Conservation (phyloP, 2,888 invertebrate genomes). For the Dorcus parallelipipedus region DNA sequence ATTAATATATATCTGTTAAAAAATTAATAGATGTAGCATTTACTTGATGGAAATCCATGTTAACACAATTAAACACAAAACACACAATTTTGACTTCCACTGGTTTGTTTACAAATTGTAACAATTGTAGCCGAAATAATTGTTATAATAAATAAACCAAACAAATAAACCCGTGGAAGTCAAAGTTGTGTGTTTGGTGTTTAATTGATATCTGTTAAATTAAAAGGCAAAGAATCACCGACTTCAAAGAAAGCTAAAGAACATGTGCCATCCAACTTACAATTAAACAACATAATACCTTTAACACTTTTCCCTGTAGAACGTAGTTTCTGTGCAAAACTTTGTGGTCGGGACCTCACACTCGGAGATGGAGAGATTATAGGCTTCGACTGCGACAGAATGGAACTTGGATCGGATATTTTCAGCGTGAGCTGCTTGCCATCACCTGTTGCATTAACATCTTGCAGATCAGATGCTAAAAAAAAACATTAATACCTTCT, state of each 20-base stretch:
- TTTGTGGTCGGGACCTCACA: slow-evolving; percentile 68
- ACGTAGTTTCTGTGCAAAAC: slow-evolving; percentile 82
- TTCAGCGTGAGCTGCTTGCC: slow-evolving; percentile 49
- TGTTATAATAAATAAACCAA: no score
- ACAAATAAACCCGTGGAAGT: no score
- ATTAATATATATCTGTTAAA: no score
- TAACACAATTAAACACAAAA: no score
- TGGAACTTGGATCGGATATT: slow-evolving; percentile 46
- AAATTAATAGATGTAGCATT: no score
- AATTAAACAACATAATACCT: slow-evolving; percentile 37
- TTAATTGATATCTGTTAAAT: no score
- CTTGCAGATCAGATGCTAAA: slow-evolving; percentile 62
- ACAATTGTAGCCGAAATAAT: no score
- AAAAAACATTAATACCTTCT: slow-evolving; percentile 4
- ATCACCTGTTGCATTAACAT: slow-evolving; percentile 53
- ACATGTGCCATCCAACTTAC: not conserved
- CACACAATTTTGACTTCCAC: no score
- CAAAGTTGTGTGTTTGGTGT: no score
- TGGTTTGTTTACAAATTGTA: no score
- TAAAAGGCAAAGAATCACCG: not conserved
- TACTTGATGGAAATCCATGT: no score
- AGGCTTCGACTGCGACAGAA: slow-evolving; percentile 42
- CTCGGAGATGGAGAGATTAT: slow-evolving; percentile 56
- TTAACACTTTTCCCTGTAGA: slow-evolving; percentile 83
- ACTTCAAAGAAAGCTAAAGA: not conserved